Conservation (phyloP, 2,797 vertebrate species). For the Danio tinwini region DNA sequence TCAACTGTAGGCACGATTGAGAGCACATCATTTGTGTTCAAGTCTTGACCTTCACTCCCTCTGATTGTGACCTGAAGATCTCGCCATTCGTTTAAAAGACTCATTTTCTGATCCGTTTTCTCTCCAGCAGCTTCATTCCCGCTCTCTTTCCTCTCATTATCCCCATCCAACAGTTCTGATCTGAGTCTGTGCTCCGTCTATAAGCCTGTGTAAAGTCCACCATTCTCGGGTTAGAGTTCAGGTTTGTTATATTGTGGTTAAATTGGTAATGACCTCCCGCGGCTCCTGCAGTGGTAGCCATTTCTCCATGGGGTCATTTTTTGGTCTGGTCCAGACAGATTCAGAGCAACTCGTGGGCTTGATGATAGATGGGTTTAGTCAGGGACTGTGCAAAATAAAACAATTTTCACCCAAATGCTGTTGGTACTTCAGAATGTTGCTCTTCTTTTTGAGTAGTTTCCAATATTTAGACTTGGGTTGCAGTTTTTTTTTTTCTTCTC, state of each 20-base stretch:
- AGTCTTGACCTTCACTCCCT: not conserved
- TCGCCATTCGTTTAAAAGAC: not conserved
- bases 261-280: slow-evolving; percentile 43
- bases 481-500: no score
- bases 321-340: slow-evolving; percentile 18
- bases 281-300: slow-evolving; percentile 21
- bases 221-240: slow-evolving; percentile 41
- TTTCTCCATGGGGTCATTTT: slow-evolving; percentile 49
- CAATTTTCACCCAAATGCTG: slow-evolving; percentile 12
- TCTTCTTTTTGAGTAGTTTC: not conserved
- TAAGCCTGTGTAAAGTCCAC: slow-evolving; percentile 40
- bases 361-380: slow-evolving; percentile 46
- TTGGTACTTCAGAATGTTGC: not conserved
- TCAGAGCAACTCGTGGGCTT: slow-evolving; percentile 14
- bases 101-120: not conserved
- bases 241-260: slow-evolving; percentile 50
- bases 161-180: slow-evolving; percentile 3
- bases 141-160: slow-evolving; percentile 1
- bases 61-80: slow-evolving; percentile 5
- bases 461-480: not conserved
- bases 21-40: not conserved
- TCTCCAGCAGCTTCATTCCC: not conserved
- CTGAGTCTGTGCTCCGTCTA: slow-evolving; percentile 6
- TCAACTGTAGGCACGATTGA: slow-evolving; percentile 21
- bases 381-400: not conserved